Base-by-base conservation (phyloP, 2,797 vertebrate species). In the Pogoniulus pusillus region DNA sequence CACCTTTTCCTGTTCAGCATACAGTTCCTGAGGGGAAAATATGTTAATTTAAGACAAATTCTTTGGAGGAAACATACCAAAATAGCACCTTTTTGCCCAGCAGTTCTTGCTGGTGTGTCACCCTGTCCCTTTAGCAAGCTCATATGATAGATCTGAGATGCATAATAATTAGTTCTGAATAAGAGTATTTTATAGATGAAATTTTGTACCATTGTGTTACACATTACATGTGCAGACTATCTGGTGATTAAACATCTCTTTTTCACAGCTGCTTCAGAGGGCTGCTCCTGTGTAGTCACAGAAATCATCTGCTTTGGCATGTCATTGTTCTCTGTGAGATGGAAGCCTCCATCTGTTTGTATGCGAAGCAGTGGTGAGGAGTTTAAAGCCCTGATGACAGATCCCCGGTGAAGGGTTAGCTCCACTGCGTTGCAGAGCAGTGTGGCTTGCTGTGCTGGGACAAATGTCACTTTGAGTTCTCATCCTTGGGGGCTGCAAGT, bases 31-130 rank as follows among this genome's bases (percentile, higher is more conserved):
- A 81, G 39, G 66, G 88, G 76, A 85, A 95, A 95, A 95, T 85
- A 91, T 73, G 94, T 93, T 88, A 79, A 93, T 85, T 84, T 93
- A 82, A 93, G 79, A 93, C 85, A 95, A 93, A 89, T 79, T 87
- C 41, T 87, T 34, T 55, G n/a, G 70, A 83, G 79, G 91, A 95
- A 95, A 89, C 76, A 73, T 51, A 68, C 84, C 58, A 78, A 95
- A 94, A 93, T 91, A 96, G 71, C 47, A 54, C 29, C 10, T 85
- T 85, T 85, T 90, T 83, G 26, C 20, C 34, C 29, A 55, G 39
- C 32, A 27, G 2, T 87, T 90, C 11, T 54, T 83, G 43, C 77
- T 85, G 16, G 6, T 87, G 5, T 85, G 60, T 73, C 37, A 30
- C 37, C 9, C 54, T 83, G 2, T 66, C 34, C 82, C 91, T 90